A percentile compares a stretch with the other conserved stretches of the same genome.
These are phyloP conservation scores for Drosophila kohkoa DNA, from an alignment of 1,140 invertebrate genomes.

Conservation along the genomic window DNA sequence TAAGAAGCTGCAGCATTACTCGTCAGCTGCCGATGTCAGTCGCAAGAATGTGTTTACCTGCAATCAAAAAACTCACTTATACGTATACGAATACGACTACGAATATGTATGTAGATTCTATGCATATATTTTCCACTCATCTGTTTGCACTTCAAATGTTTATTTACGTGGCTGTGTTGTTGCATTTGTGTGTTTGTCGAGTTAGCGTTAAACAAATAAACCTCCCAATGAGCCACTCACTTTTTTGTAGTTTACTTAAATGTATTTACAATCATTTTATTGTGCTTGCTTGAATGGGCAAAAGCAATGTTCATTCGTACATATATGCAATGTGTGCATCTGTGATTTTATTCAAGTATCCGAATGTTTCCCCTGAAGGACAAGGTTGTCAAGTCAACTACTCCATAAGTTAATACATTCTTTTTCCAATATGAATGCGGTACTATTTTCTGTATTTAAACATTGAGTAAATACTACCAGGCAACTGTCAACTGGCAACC, in stretches of 20 bases:
- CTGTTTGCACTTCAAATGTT: constrained; percentile 59
- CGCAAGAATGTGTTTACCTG: constrained; percentile 62
- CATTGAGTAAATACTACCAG: constrained; percentile 39
- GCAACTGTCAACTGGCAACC: constrained; percentile 8
- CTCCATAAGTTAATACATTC: not conserved
- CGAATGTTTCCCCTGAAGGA: constrained; percentile 26
- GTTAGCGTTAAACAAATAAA: constrained; percentile 41
- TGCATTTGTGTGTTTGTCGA: constrained; percentile 31
- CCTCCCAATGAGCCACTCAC: constrained; percentile 54
- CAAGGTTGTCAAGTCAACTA: constrained; percentile 38
- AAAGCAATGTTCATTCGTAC: constrained; percentile 15
- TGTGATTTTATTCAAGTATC: too few relatives aligned
- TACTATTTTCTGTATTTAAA: constrained; percentile 28
- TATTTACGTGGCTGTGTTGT: constrained; percentile 41
- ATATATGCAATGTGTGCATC: constrained; percentile 52
- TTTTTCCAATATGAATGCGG: not conserved
- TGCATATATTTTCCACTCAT: constrained; percentile 8
- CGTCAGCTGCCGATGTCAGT: constrained; percentile 3
- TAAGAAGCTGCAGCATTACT: constrained; percentile 43
- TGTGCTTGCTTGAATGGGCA: constrained; percentile 52
- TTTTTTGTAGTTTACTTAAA: constrained; percentile 41
- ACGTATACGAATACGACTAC: constrained; percentile 32
- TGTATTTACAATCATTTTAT: constrained; percentile 41
- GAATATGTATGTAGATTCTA: constrained; percentile 20
- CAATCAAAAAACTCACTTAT: constrained; percentile 78